Base-by-base conservation (phyloP, 2,113 vertebrate species). In the Alethe diademata region DNA sequence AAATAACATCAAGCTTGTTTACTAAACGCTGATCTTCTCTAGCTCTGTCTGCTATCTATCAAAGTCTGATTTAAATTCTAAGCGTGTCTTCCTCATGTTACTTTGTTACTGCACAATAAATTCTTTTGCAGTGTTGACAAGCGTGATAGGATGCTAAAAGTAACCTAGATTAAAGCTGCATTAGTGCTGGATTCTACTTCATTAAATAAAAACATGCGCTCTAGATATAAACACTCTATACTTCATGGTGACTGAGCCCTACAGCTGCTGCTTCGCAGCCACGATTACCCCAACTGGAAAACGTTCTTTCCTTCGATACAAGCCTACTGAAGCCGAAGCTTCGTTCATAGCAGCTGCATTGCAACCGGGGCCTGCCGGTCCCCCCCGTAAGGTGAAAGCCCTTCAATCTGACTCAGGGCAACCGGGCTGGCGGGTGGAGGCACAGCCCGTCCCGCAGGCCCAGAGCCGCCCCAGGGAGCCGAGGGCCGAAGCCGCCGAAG, bases 351-450 rank as follows among this genome's bases (percentile, higher is more conserved):
- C 31, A 40, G 19, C 6, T 4, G 36, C 24, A 2, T 2, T 7
- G 6, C 4, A 29, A 3, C 43, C 18, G 22, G 19, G 45, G 60
- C 76, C 87, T 11, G 48, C 43, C 1, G 9, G 4, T 38, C 4
- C 3, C 2, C 5, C 4, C 38, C 19, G 2, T 2, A 19, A 20
- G 6, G 16, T 0, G 6, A 23, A 6, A 4, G 20, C 54, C 36
- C 16, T 56, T 13, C 19, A 7, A 0, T 2, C 12, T 0, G 15
- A 3, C 57, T 12, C 7, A 24, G 3, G 42, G 5, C 35, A 15
- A 1, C 1, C 2, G 6, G 5, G 28, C 61, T 0, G 31, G 5
- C 5, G 1, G 22, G 0, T 1, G 14, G n/a, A 16, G 25, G 19
- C 66, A 35, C 42, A 3, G n/a, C 48, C 48, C 3, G 15, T 4